Evolutionary conservation across 2,113 vertebrate species (phyloP), one percentile per base, ranked within the genome.

Genomic region (Nettapus auritus): DNA sequence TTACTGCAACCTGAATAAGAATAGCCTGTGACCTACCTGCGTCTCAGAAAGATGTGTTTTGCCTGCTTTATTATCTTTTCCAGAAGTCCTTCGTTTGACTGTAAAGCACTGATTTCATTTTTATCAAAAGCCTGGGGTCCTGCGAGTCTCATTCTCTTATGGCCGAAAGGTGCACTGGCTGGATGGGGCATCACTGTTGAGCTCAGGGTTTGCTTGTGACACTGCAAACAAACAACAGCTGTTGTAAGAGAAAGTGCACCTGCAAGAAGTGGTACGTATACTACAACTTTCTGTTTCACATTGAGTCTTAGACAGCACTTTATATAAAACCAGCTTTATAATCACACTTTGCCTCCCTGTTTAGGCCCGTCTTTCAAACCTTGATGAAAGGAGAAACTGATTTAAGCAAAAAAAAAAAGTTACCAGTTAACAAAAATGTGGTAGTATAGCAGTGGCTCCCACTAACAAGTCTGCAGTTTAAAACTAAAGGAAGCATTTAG

Each of bases 11-110:
- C 66, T 69, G 8, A 75, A 86, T 20, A 88, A 80, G 85, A 82
- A 23, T 1, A 84, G 22, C 44, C 14, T 50, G 38, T 83, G 44
- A 71, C 97, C 56, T 84, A 98, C 99, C 99, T 99, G 98, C 99
- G 98, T 29, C 99, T 98, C 74, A 99, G 98, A 95, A 99, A 99
- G 82, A 99, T 99, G 96, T 99, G 99, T 63, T 99, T 99, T 91
- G 99, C 99, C 96, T 99, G 99, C 93, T 99, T 99, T 97, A 99
- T 99, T 95, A 99, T 99, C 96, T 99, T 99, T 97, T 99, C 99
- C 96, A 99, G 97, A 63, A 99, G 99, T 16, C 99, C 99, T 94
- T 99, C 99, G 15, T 89, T 98, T 0, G 99, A 98, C 93, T 99
- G 99, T 90, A 99, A 87, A 57, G 97, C 97, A 90, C 91, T 97